A percentile compares a stretch with the other conserved stretches of the same genome.
Evolutionary conservation across 2,113 vertebrate genomes (phyloP).

Genomic region (Eonycteris spelaea): DNA sequence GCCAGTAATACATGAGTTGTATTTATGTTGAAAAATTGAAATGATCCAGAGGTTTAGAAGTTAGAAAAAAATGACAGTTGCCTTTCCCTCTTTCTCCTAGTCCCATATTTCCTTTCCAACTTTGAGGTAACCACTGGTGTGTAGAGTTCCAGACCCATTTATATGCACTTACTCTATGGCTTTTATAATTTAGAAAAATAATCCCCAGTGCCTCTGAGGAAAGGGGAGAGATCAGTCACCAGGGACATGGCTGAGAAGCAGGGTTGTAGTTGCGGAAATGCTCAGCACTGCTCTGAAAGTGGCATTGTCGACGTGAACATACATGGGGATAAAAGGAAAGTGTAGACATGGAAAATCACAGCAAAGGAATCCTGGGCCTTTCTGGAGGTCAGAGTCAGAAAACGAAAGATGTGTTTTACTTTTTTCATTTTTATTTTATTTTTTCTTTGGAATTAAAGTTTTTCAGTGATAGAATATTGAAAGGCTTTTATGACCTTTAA

Average conservation of each 20-base stretch:
- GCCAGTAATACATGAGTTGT: background rate
- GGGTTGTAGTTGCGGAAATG: background rate
- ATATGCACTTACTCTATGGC: background rate
- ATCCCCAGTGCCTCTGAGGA: background rate
- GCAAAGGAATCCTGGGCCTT: background rate
- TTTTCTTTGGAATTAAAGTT: background rate
- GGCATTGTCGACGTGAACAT: background rate
- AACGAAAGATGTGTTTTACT: background rate
- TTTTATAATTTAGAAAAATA: background rate
- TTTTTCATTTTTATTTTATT: background rate
- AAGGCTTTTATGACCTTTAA: conserved; percentile 3
- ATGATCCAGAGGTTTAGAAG: background rate
- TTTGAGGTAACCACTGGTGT: background rate
- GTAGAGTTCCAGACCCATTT: background rate
- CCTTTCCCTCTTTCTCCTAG: background rate
- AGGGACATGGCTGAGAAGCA: background rate
- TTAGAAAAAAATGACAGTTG: background rate
- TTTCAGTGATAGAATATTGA: background rate
- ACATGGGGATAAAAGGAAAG: background rate
- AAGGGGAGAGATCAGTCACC: background rate
- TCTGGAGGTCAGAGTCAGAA: background rate
- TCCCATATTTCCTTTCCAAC: background rate
- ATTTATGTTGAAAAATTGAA: background rate
- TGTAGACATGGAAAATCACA: background rate
- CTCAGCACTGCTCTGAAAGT: background rate